Evolutionary conservation across 2,888 invertebrate genomes (phyloP), one percentile per base, ranked within the genome.

Genomic region (Drosophila paranaensis): DNA sequence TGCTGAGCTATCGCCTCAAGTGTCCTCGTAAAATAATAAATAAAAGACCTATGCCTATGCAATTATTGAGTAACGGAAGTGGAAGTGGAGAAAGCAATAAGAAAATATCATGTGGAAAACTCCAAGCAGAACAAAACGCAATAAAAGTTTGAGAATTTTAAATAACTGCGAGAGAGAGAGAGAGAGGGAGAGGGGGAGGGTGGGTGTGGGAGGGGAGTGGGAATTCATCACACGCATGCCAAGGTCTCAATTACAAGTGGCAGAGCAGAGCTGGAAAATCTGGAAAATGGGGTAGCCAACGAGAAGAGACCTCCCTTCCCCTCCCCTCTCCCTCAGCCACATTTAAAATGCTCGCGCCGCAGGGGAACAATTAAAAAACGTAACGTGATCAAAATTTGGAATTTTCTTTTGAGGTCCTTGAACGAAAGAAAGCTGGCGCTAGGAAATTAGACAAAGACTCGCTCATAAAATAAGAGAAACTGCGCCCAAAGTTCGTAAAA

Each of bases 331-430:
- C 3, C 13, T 5, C 30, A 6, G n/a, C 53, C 16, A 37, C 37
- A 25, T 13, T 37, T 84, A 73, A 89, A 77, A 89, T 84, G 89
- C 74, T 88, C 74, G 71, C 75, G 87, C 85, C 90, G 86, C 90
- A 80, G 82, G 90, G 90, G 85, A 88, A 88, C 88, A 85, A 82
- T 89, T 84, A 89, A 90, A 90, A 87, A 88, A 86, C 75, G 81
- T 86, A 86, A 86, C 89, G 90, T 90, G 90, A 90, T 90, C 87
- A 83, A 87, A 87, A 90, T 90, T 87, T 80, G 54, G 71, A 85
- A 89, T 89, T 85, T 75, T 81, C 81, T 70, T 75, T 82, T 58
- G 48, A 79, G 88, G 84, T 81, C 89, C 89, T 87, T 87, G 82
- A 77, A 82, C 77, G 78, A 13, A 13, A 50, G 78, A 13, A 16